A percentile compares a stretch with the other conserved stretches of the same genome.
Conservation (phyloP, 2,113 vertebrate genomes). For the Microtus richardsoni region DNA sequence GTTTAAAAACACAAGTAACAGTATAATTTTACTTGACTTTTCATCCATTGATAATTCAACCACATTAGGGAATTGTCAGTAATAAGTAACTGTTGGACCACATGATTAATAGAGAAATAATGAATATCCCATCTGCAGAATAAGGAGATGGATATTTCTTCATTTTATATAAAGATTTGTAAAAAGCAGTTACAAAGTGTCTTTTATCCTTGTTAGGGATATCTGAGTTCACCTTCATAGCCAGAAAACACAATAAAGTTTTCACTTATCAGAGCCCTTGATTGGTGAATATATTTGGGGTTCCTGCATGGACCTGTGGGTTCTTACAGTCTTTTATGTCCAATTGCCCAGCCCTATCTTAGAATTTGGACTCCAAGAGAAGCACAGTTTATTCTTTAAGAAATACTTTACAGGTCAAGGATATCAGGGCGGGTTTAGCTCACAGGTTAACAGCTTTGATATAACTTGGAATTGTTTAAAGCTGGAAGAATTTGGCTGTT, state of each 20-base stretch:
- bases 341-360: not conserved
- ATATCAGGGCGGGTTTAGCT: not conserved
- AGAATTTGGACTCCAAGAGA: slow-evolving; percentile 27
- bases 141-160: slow-evolving; percentile 9
- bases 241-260: not conserved
- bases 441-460: not conserved
- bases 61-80: not conserved
- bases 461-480: slow-evolving; percentile 34
- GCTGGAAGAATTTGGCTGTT: slow-evolving; percentile 23
- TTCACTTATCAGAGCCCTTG: not conserved
- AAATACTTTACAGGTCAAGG: not conserved
- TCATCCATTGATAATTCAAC: slow-evolving; percentile 1
- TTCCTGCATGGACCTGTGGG: not conserved
- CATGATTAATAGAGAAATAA: slow-evolving; percentile 13
- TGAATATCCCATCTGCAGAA: not conserved
- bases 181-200: not conserved
- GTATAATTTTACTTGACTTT: not conserved
- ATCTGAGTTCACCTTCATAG: not conserved
- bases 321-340: not conserved
- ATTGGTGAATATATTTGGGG: not conserved
- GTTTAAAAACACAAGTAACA: slow-evolving; percentile 20
- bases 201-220: not conserved
- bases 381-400: slow-evolving; percentile 34
- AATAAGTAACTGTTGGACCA: not conserved
- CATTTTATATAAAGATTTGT: slow-evolving; percentile 3